Conservation (phyloP, 2,113 vertebrate genomes). For the Vicugna pacos region DNA sequence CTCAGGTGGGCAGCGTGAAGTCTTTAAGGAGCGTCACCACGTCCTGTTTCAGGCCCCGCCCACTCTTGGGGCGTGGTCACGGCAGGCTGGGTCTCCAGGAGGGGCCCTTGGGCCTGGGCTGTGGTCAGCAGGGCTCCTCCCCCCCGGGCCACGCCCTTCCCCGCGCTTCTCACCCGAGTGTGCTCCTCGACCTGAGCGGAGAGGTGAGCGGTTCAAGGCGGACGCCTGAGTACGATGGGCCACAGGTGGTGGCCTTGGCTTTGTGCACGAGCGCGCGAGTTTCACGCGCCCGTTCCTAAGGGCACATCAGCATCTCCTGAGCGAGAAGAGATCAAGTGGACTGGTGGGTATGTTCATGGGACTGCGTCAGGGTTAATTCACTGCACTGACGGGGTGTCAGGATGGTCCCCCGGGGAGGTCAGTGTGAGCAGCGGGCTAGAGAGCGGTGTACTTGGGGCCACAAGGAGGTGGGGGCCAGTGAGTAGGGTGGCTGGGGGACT, state of each 20-base stretch:
- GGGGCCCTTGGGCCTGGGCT: too few relatives aligned
- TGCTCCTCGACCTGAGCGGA: background rate
- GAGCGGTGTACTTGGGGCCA: too few relatives aligned
- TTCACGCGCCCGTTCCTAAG: too few relatives aligned
- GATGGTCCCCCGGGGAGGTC: background rate
- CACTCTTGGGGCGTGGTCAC: background rate
- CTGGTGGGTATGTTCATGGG: background rate
- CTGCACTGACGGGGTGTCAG: accelerated
- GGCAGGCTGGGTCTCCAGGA: too few relatives aligned
- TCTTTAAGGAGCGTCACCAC: accelerated
- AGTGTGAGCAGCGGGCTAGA: too few relatives aligned
- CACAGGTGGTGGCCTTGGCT: background rate
- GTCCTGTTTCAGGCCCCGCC: accelerated
- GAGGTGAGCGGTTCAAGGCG: background rate
- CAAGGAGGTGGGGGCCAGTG: background rate
- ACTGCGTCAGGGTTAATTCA: background rate
- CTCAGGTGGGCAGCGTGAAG: too few relatives aligned
- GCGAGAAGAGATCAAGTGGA: background rate
- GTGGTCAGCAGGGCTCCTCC: too few relatives aligned
- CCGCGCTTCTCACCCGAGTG: too few relatives aligned
- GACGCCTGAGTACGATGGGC: accelerated
- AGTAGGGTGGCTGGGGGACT: too few relatives aligned
- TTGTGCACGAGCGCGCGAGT: background rate
- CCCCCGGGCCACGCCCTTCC: too few relatives aligned
- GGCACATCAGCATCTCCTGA: too few relatives aligned